Evolutionary conservation across 2,113 vertebrate genomes (phyloP), one percentile per base, ranked within the genome.

Genomic region (Bubo bubo): DNA sequence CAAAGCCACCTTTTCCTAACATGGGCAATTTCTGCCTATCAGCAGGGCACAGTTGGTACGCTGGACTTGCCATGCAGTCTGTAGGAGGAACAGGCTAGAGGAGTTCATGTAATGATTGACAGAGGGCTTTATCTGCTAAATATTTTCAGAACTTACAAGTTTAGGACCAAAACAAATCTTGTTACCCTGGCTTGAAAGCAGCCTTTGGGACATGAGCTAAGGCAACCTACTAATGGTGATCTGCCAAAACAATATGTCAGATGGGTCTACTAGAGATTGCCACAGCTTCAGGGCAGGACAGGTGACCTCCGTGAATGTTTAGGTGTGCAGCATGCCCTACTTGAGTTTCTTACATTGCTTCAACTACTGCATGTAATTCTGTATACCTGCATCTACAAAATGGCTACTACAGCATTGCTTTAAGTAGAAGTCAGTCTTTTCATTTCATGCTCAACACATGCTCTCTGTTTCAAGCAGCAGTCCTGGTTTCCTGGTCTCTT

Each of bases 261-360:
- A 27, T 3, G 52, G 43, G 32, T 35, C 59, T 43, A 1, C 43
- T 22, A 8, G 68, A 3, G 5, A 21, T 17, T 14, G 41, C 67
- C 50, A 9, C 34, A 8, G 34, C 50, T 49, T 30, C 16, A 12
- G 32, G 68, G 59, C 35, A 41, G 41, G 59, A 35, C 1, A 1
- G 49, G 50, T 0, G 1, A 14, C 50, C 41, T 41, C 24, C 2
- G 0, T 9, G 35, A 24, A 21, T 17, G 1, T 41, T 21, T 16
- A 20, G 50, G 67, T 26, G 41, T 13, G 39, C 39, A 28, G 39
- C 49, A 11, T 22, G 68, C 20, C 35, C 35, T 32, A 2, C 60
- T 32, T 5, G 5, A 27, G 35, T 59, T 35, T 26, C 67, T 73
- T 23, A 21, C 52, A 3, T 35, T 12, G 20, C 27, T 52, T n/a